Evolutionary conservation across 2,113 vertebrate species (phyloP), one percentile per base, ranked within the genome.

Genomic region (Strix uralensis): DNA sequence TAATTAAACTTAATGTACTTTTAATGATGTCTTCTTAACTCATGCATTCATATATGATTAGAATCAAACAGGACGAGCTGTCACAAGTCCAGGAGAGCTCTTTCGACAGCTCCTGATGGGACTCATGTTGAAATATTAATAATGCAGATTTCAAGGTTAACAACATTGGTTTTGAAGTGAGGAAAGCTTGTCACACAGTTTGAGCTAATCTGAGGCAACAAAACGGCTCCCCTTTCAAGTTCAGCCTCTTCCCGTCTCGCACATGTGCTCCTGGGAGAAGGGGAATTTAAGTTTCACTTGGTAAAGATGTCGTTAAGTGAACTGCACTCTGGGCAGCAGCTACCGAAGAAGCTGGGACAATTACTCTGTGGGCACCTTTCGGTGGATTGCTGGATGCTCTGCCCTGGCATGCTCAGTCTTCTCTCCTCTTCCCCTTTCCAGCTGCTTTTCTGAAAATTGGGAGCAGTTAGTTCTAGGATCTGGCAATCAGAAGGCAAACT

Each of bases 1-100:
- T 98, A 98, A 98, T 98, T 98, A 98, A 98, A 97, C 96, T 90
- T 98, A 98, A 98, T 98, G 97, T 96, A 95, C 96, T 98, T 98
- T 98, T 98, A 98, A 98, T 97, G 98, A 98, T 98, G 98, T 97
- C 97, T 97, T 97, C 96, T 97, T 98, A 98, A 97, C 96, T 97
- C 95, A 96, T 97, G 93, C 96, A 95, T 98, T 98, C 97, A 95
- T 96, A 96, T 97, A 94, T 51, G 94, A 98, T 98, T 98, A 98
- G 97, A 97, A 95, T 98, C 98, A 98, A 97, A 96, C 66, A 74
- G 84, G 94, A 97, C 22, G 72, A 97, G 96, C 93, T 97, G 95
- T 97, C 82, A 71, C 5, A 10, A 69, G 96, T 96, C 96, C 92
- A 92, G 84, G 90, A 95, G 93, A 95, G 86, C 72, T 95, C 88